Percentiles rank a stretch among this genome's conserved stretches.
These are phyloP conservation scores for Marcusenius ussheri DNA, from an alignment of 2,113 vertebrate species.

Conservation along the genomic window DNA sequence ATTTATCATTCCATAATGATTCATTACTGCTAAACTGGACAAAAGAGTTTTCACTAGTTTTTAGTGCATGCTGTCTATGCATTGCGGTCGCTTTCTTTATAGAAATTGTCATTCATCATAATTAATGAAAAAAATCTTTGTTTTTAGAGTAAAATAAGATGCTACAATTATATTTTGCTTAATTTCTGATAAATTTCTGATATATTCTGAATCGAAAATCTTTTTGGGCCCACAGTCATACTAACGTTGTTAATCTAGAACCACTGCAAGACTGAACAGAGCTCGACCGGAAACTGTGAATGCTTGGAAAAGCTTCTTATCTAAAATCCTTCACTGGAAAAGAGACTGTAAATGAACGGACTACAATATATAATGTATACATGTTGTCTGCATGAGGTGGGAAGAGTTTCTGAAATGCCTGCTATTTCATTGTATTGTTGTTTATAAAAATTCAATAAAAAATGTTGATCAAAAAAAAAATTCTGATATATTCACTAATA, in stretches of 20 bases:
- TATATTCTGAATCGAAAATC: not conserved
- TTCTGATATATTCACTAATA: not conserved
- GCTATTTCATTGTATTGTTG: too few species aligned
- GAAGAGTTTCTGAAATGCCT: too few species aligned
- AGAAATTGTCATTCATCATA: not conserved
- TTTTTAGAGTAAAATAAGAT: not conserved
- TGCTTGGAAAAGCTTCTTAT: too few species aligned
- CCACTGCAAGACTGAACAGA: too few species aligned
- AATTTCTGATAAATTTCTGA: not conserved
- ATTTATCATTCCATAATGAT: conserved; percentile 1
- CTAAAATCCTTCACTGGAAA: too few species aligned
- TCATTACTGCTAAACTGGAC: not conserved
- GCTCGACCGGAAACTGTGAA: too few species aligned
- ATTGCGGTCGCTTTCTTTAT: not conserved
- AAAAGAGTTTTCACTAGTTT: conserved; percentile 2
- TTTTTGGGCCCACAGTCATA: too few species aligned
- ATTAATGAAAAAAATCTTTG: not conserved
- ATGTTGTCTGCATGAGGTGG: too few species aligned
- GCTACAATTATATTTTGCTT: not conserved
- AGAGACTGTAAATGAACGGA: too few species aligned
- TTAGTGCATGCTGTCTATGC: not conserved
- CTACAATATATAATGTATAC: too few species aligned
- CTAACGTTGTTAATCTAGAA: too few species aligned
- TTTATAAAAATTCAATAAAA: too few species aligned
- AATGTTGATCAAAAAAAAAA: not conserved